These are phyloP conservation scores for Alcedo atthis DNA, from an alignment of 2,797 vertebrate genomes.

Conservation along the genomic window DNA sequence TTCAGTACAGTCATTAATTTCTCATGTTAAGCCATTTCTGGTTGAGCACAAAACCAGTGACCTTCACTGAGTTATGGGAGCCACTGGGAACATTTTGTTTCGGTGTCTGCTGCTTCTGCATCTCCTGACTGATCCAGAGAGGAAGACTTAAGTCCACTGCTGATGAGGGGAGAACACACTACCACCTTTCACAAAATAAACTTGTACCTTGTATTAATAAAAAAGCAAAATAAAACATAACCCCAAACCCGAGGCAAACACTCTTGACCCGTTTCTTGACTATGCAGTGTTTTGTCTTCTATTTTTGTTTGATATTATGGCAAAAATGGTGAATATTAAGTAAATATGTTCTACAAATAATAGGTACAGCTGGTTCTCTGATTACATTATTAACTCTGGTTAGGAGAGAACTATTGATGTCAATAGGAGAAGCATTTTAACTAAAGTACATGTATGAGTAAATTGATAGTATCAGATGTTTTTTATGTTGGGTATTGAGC, in stretches of 20 bases:
- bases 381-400: not conserved
- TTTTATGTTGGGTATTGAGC: not conserved
- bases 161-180: not conserved
- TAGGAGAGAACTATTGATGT: not conserved
- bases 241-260: not conserved
- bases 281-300: not conserved
- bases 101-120: not conserved
- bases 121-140: not conserved
- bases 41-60: constrained; percentile 24
- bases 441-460: not conserved
- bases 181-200: not conserved
- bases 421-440: not conserved
- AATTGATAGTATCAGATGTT: not conserved
- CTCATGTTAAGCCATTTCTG: constrained; percentile 21
- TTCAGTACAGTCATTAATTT: constrained; percentile 11
- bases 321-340: not conserved
- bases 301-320: not conserved
- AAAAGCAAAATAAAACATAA: not conserved
- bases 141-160: not conserved
- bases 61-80: constrained; percentile 42
- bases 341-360: not conserved
- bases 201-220: not conserved
- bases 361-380: not conserved
- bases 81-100: not conserved
- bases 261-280: not conserved